phyloP scores from a whole-genome alignment of 2,113 vertebrate genomes.

The Ciconia stormi region DNA sequence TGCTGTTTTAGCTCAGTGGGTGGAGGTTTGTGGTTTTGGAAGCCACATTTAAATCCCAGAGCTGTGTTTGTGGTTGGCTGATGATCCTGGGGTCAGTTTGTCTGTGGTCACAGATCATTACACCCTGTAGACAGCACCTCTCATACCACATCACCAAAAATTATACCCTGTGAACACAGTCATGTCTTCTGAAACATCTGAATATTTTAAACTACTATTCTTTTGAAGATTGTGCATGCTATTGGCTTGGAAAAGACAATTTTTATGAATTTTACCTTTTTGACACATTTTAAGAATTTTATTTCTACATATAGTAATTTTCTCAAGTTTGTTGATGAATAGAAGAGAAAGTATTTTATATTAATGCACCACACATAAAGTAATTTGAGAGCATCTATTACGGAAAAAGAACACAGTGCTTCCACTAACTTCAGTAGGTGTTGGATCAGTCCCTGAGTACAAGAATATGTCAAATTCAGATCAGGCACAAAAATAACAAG shows the following conservation, averaged over 20 bases:
- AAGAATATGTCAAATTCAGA: background rate
- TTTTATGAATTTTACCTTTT: background rate
- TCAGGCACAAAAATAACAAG: background rate
- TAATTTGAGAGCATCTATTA: background rate
- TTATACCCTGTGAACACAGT: background rate
- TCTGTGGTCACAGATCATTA: slow-evolving; percentile 52
- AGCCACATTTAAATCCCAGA: slow-evolving; percentile 40
- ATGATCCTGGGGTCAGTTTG: slow-evolving; percentile 49
- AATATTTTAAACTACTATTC: background rate
- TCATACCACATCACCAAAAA: slow-evolving; percentile 6
- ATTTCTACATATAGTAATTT: background rate
- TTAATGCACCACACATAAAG: background rate
- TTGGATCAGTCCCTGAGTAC: background rate
- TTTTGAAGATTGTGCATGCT: background rate
- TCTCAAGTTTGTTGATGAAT: background rate
- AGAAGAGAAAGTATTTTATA: background rate
- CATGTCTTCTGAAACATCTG: background rate
- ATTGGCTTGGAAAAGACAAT: background rate
- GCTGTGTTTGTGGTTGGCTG: slow-evolving; percentile 34
- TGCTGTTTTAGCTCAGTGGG: slow-evolving; percentile 37
- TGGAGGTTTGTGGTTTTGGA: slow-evolving; percentile 42
- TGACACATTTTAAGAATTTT: background rate
- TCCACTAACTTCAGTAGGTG: background rate
- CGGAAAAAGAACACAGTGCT: background rate
- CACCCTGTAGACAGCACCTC: background rate